These are phyloP conservation scores for Xenus cinereus DNA, from an alignment of 2,113 vertebrate species.

Conservation along the genomic window DNA sequence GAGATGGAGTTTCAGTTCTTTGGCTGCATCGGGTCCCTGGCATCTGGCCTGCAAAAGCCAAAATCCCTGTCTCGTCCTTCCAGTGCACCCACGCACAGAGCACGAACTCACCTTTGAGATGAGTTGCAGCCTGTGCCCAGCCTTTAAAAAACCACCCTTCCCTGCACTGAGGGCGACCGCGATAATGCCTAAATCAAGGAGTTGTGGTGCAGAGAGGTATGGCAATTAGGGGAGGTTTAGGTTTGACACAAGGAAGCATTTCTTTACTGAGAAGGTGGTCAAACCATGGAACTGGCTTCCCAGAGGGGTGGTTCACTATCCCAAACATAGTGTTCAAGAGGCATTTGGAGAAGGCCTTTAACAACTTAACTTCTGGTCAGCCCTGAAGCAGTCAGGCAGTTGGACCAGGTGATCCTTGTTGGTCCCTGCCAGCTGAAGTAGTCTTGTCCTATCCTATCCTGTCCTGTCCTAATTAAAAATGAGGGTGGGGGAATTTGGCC, in stretches of 20 bases:
- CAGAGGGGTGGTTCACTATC: no score
- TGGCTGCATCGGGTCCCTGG: neutral
- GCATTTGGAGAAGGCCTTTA: neutral
- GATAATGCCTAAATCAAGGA: no score
- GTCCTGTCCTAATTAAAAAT: neutral
- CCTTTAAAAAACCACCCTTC: neutral
- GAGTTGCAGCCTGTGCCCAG: neutral
- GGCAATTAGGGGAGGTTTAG: no score
- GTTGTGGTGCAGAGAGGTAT: neutral
- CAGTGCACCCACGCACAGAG: rapidly evolving
- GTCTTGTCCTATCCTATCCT: rapidly evolving
- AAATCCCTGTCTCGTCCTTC: no score
- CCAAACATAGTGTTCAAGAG: neutral
- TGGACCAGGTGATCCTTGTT: neutral
- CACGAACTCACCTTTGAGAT: neutral
- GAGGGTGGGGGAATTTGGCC: no score
- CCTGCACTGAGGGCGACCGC: neutral
- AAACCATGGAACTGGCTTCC: neutral
- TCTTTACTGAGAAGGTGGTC: rapidly evolving
- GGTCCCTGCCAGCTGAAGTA: neutral
- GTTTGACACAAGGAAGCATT: neutral
- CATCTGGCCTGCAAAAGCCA: neutral
- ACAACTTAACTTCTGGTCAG: neutral
- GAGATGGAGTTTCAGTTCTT: neutral
- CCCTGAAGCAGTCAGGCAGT: neutral